Evolutionary conservation across 1,140 invertebrate species (phyloP).

Genomic region (Stenopsyche tienmushanensis): DNA sequence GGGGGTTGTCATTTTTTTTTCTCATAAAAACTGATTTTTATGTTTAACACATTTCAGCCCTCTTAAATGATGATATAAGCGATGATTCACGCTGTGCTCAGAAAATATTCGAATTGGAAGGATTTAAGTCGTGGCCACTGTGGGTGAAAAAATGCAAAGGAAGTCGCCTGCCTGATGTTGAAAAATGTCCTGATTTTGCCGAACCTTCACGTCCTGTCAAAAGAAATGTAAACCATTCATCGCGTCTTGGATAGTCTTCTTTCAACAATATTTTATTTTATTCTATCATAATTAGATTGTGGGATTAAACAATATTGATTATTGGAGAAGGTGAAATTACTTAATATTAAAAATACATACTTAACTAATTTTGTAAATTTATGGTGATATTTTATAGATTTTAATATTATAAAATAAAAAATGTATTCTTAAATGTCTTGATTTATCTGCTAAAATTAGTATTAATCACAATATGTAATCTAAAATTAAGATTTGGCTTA

Average conservation of each 20-base stretch:
- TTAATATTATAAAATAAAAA: no score
- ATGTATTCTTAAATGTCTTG: no score
- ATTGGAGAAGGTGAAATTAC: not conserved
- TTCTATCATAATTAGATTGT: not conserved
- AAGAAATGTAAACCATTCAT: no score
- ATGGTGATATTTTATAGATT: no score
- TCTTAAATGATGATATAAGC: constrained; percentile 43
- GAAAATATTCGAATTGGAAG: constrained; percentile 43
- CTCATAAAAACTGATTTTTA: not conserved
- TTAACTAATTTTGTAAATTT: no score
- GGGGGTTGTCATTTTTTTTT: no score
- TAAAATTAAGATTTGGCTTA: no score
- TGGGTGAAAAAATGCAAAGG: constrained; percentile 55
- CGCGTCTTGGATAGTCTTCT: no score
- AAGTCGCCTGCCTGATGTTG: constrained; percentile 47
- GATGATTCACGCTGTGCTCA: constrained; percentile 44
- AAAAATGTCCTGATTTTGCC: constrained; percentile 28
- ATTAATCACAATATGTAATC: no score
- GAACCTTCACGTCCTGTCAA: not conserved
- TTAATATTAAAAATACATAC: no score
- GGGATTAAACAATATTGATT: not conserved
- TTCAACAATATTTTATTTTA: no score
- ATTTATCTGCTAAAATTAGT: no score
- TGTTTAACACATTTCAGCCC: constrained; percentile 30
- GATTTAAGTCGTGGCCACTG: constrained; percentile 43